phyloP scores from a whole-genome alignment of 1,140 invertebrate genomes.

The Philotrypesis tridentata region DNA sequence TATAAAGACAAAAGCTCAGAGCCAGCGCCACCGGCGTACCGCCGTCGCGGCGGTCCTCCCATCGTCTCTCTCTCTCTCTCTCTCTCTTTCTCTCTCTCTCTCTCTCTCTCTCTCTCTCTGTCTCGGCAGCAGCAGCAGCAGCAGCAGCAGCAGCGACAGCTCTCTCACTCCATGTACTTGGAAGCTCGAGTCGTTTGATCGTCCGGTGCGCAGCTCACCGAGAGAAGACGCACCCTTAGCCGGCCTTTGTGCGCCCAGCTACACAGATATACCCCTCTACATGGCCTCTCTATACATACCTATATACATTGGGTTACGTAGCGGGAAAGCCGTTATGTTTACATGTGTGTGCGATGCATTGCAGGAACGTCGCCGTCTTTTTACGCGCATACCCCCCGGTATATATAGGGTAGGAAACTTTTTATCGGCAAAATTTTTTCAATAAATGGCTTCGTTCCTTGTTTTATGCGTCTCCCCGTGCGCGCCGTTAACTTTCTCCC shows the following conservation, averaged over 20 bases:
- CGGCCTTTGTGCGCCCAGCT: neutral
- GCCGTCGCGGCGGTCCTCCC: neutral
- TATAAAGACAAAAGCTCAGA: constrained; percentile 48
- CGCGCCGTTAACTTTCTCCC: neutral
- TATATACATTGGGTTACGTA: neutral
- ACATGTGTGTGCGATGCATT: neutral
- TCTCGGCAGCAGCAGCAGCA: too few species aligned
- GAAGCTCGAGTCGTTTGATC: constrained; percentile 17
- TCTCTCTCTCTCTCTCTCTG: neutral
- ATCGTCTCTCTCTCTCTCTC: neutral
- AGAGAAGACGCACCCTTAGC: neutral
- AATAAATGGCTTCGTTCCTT: constrained; percentile 43
- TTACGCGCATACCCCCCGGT: neutral
- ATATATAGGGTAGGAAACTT: constrained; percentile 19
- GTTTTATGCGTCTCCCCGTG: constrained; percentile 13
- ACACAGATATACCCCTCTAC: neutral
- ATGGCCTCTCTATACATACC: too few species aligned
- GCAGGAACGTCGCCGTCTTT: neutral
- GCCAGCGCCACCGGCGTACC: too few species aligned
- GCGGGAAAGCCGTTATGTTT: neutral
- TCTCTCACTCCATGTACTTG: neutral
- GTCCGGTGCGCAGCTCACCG: neutral
- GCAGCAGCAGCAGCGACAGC: too few species aligned
- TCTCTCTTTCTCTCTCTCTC: neutral
- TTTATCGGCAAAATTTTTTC: constrained; percentile 42